Evolutionary conservation across 2,113 vertebrate genomes (phyloP).

Genomic region (Misgurnus anguillicaudatus): DNA sequence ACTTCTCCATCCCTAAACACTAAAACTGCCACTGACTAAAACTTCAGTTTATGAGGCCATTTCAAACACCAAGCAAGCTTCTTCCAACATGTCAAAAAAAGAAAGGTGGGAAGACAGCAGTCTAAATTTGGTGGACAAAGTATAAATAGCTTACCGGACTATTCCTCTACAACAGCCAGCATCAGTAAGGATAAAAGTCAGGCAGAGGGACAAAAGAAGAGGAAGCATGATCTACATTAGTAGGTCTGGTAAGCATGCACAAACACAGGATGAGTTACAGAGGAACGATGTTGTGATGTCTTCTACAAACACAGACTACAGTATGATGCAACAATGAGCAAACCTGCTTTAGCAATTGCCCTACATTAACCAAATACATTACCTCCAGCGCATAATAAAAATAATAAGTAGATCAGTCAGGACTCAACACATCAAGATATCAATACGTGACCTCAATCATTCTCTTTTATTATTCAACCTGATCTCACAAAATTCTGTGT

Average conservation of each 20-base stretch:
- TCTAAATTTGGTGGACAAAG: slow-evolving; percentile 8
- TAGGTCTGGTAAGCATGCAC: not conserved
- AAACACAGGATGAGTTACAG: not conserved
- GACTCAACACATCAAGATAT: not conserved
- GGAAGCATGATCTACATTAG: slow-evolving; percentile 33
- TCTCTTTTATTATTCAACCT: not conserved
- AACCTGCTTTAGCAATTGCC: not conserved
- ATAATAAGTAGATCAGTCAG: not conserved
- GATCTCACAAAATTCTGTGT: too few species aligned
- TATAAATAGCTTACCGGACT: slow-evolving; percentile 88
- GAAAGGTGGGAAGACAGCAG: slow-evolving; percentile 20
- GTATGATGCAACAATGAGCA: slow-evolving; percentile 17
- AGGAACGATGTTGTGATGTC: not conserved
- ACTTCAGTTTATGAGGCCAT: not conserved
- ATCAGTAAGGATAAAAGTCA: slow-evolving; percentile 40
- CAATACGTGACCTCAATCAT: not conserved
- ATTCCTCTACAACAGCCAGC: slow-evolving; percentile 85
- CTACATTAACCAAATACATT: not conserved
- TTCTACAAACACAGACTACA: slow-evolving; percentile 4
- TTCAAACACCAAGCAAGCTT: not conserved
- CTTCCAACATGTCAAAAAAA: not conserved
- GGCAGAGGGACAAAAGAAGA: slow-evolving; percentile 38
- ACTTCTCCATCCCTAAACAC: not conserved
- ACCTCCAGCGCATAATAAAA: not conserved
- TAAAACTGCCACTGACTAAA: not conserved